phyloP scores from a whole-genome alignment of 1,140 invertebrate species.

The Oedothorax gibbosus region DNA sequence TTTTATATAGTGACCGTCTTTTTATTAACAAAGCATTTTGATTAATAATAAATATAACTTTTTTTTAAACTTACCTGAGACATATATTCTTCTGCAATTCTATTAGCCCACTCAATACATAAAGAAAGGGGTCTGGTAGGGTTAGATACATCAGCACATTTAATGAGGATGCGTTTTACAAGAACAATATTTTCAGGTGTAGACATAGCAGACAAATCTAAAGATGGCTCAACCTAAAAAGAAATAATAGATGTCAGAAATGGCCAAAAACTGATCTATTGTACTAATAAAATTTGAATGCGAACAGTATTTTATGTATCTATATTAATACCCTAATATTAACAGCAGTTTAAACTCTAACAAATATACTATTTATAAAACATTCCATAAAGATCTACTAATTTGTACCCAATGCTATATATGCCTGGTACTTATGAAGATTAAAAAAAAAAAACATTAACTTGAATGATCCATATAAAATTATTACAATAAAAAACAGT shows the following conservation, averaged over 20 bases:
- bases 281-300: background rate
- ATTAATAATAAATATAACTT: background rate
- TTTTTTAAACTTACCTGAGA: conserved; percentile 73
- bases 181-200: conserved; percentile 83
- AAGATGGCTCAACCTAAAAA: conserved; percentile 34
- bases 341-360: too few species aligned
- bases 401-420: too few species aligned
- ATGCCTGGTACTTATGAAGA: too few species aligned
- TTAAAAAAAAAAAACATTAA: too few species aligned
- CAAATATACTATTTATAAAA: too few species aligned
- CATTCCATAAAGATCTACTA: too few species aligned
- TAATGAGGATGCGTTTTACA: conserved; percentile 95
- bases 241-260: background rate
- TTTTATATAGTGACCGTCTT: too few species aligned
- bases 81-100: conserved; percentile 92
- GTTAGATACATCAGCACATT: conserved; percentile 97
- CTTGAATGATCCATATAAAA: too few species aligned
- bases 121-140: conserved; percentile 84
- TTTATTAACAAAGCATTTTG: background rate
- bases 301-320: background rate
- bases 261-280: background rate
- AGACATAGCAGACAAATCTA: conserved; percentile 62
- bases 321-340: background rate
- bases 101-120: conserved; percentile 91
- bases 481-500: too few species aligned